These are phyloP conservation scores for Bucorvus abyssinicus DNA, from an alignment of 2,797 vertebrate species.

Conservation along the genomic window DNA sequence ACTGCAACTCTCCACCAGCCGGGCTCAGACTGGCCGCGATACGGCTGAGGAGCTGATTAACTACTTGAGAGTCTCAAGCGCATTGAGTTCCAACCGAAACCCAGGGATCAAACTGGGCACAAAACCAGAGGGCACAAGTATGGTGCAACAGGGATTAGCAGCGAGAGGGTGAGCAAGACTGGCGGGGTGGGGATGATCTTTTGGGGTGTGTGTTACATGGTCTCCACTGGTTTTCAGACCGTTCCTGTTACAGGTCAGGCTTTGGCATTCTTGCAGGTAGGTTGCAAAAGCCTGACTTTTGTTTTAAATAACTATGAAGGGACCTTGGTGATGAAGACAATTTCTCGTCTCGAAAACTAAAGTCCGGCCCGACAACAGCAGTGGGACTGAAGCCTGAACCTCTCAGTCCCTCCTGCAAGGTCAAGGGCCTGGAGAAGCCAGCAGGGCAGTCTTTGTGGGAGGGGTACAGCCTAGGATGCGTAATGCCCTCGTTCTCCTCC, in stretches of 20 bases:
- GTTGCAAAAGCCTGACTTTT: not conserved
- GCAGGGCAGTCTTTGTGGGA: not conserved
- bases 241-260: not conserved
- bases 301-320: not conserved
- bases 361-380: not conserved
- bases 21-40: not conserved
- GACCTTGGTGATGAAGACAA: not conserved
- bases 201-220: not conserved
- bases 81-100: not conserved
- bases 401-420: not conserved
- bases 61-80: not conserved
- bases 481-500: not conserved
- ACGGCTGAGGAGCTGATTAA: not conserved
- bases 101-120: not conserved
- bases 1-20: not conserved
- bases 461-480: not conserved
- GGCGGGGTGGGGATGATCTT: not conserved
- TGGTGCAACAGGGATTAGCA: not conserved
- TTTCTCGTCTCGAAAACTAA: not conserved
- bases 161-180: not conserved
- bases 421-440: not conserved
- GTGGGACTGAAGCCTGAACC: not conserved
- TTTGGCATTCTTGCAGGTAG: not conserved
- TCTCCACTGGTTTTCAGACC: not conserved
- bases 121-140: not conserved